These are phyloP conservation scores for Stegana nigrithorax DNA, from an alignment of 2,888 invertebrate species.

Conservation along the genomic window DNA sequence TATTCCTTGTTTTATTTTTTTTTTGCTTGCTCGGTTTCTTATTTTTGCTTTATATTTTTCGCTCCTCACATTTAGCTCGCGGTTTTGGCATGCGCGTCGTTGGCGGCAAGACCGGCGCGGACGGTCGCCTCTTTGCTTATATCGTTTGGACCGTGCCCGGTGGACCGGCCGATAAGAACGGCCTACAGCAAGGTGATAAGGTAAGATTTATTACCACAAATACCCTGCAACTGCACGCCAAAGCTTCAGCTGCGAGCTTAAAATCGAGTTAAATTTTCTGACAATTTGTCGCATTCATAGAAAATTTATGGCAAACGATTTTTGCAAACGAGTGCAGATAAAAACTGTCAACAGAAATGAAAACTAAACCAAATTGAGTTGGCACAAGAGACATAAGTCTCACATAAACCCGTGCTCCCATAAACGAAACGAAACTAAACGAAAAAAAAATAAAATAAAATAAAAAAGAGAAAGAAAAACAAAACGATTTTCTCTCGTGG, in stretches of 20 bases:
- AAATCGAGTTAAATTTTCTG: background rate
- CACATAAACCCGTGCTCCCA: background rate
- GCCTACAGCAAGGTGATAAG: constrained; percentile 90
- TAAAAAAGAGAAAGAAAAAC: no score
- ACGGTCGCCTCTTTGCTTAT: constrained; percentile 88
- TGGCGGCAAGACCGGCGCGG: constrained; percentile 88
- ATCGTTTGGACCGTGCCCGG: constrained; percentile 93
- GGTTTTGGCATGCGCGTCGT: constrained; percentile 96
- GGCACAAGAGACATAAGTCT: background rate
- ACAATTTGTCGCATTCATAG: background rate
- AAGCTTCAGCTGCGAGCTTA: no score
- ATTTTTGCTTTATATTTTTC: background rate
- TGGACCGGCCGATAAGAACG: constrained; percentile 90
- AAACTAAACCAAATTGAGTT: constrained; percentile 1
- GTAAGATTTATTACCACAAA: no score
- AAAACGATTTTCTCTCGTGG: no score
- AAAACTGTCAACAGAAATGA: background rate
- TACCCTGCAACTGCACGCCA: no score
- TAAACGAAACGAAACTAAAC: no score
- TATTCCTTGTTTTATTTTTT: no score
- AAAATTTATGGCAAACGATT: background rate
- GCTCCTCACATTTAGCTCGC: constrained; percentile 72
- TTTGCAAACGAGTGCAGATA: no score
- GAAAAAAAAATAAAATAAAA: no score
- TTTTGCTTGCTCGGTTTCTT: background rate